Base-by-base conservation (phyloP, 2,888 invertebrate species). In the Callosobruchus maculatus region DNA sequence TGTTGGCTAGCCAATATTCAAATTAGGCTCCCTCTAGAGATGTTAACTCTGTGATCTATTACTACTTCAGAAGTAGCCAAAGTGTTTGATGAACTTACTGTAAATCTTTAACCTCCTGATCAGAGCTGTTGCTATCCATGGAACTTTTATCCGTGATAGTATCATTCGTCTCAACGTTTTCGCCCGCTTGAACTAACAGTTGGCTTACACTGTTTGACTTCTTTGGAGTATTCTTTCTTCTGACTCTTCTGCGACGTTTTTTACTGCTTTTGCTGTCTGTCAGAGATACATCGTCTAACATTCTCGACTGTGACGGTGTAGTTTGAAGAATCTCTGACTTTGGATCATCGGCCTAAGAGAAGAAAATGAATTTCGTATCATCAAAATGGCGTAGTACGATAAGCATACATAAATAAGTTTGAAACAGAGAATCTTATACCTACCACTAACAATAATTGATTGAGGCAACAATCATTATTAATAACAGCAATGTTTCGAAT, bases 201-300 rank as follows among this genome's bases (percentile, higher is more conserved):
- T 90, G 90, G 31, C 89, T 89, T 80, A 89, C 89, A n/a, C 88
- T 80, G 66, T 31, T 68, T 0, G 92, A 90, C 83, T 94, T 94
- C 74, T 94, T 90, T 82, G 93, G 92, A 0, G 90, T 88, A 81
- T 93, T 93, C 85, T 95, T 95, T 88, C 94, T 94, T 87, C 94
- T 95, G 86, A 94, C 94, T 88, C 94, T 93, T 80, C 94, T 92
- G 73, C 94, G 91, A 85, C 93, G 94, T 86, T 94, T 93, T 84
- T 95, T 95, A 75, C 89, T 90, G 70, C 88, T 90, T 77, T 90
- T 90, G 70, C 84, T 88, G 80, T 92, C 92, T 7, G 22, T 71
- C 0, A 81, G 73, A 21, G 75, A 77, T 0, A 71, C 67, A n/a
- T 82, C 82, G 68, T 81, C 81, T 20, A 73, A 72, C 3, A 67